Conservation (phyloP, 2,113 vertebrate species). For the Copsychus sechellarum region DNA sequence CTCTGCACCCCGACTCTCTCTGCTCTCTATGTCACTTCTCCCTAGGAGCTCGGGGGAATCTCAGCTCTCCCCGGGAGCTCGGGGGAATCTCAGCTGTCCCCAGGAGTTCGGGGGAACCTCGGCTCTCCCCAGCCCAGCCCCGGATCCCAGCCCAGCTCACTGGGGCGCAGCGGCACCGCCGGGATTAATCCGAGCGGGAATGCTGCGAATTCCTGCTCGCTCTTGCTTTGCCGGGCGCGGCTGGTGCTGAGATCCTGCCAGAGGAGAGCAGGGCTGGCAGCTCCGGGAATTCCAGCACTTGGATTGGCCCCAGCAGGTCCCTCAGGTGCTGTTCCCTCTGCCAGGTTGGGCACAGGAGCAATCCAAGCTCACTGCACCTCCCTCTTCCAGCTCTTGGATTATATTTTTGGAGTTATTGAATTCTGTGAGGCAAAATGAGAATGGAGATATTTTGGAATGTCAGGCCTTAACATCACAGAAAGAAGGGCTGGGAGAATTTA, state of each 20-base stretch:
- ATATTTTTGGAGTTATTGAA: not conserved
- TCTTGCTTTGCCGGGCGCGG: constrained; percentile 59
- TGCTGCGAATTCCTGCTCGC: constrained; percentile 69
- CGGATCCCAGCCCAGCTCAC: constrained; percentile 34
- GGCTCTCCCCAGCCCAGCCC: not conserved
- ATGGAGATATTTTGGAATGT: not conserved
- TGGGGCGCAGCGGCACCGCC: constrained; percentile 47
- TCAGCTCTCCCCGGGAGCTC: no score
- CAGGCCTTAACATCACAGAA: not conserved
- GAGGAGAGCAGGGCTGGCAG: constrained; percentile 54
- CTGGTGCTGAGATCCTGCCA: constrained; percentile 64
- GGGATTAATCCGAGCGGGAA: constrained; percentile 69
- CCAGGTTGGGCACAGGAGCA: not conserved
- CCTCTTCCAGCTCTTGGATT: not conserved
- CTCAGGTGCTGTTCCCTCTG: not conserved
- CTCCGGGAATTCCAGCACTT: constrained; percentile 68
- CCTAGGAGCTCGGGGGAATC: constrained; percentile 12
- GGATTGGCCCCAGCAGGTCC: constrained; percentile 54
- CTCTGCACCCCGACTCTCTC: not conserved
- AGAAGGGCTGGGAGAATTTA: not conserved
- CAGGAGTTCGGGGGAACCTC: constrained; percentile 40
- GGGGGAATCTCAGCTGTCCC: not conserved
- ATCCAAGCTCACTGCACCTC: not conserved
- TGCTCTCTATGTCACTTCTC: constrained; percentile 61
- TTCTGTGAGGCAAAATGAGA: not conserved